phyloP scores from a whole-genome alignment of 2,797 vertebrate species.

The Masticophis lateralis region DNA sequence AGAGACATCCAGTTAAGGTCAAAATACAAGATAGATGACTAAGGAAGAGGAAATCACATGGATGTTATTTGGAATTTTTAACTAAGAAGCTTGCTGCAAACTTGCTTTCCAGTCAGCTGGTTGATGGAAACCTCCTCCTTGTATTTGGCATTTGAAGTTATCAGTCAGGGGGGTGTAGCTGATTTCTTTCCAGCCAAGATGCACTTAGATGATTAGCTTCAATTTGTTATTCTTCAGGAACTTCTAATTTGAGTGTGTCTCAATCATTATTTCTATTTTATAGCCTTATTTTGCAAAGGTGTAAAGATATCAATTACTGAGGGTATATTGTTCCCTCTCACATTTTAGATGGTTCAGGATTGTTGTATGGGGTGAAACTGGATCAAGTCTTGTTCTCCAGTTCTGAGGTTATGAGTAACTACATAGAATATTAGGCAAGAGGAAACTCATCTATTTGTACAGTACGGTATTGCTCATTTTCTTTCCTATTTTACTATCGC shows the following conservation, averaged over 20 bases:
- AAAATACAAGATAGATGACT: not conserved
- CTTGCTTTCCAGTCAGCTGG: not conserved
- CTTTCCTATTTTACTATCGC: not conserved
- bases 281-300: not conserved
- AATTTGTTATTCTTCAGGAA: not conserved
- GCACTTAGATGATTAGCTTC: not conserved
- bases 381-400: not conserved
- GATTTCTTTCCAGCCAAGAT: not conserved
- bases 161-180: not conserved
- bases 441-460: not conserved
- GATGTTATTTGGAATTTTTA: slow-evolving; percentile 2
- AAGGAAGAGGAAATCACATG: not conserved
- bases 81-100: not conserved
- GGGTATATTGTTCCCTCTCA: not conserved
- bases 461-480: not conserved
- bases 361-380: not conserved
- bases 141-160: not conserved
- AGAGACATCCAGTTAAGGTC: not conserved
- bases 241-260: not conserved
- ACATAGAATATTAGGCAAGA: not conserved
- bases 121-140: not conserved
- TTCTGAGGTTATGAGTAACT: not conserved
- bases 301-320: not conserved
- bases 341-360: not conserved
- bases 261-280: not conserved